Conservation (phyloP, 64 coral and sea anemone genomes). For the Exaiptasia diaphana region DNA sequence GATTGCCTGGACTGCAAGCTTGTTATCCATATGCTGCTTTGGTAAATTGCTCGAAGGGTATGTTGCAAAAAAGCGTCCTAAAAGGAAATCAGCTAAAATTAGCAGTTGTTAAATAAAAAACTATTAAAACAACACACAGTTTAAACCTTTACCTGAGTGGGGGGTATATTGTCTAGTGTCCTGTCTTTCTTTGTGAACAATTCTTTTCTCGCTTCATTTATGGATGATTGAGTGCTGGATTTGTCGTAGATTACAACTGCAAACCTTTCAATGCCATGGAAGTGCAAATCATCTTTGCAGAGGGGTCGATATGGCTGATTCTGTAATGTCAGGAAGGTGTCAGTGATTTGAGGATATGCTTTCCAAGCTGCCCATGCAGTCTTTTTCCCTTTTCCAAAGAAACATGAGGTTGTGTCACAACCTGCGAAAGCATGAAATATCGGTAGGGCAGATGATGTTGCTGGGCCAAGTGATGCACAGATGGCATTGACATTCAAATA, state of each 20-base stretch:
- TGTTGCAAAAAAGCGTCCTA: not conserved
- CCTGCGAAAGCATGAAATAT: slow-evolving; percentile 26
- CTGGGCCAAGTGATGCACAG: slow-evolving; percentile 1
- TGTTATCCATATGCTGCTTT: slow-evolving; percentile 30
- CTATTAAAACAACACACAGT: not conserved
- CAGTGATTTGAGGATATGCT: slow-evolving; percentile 10
- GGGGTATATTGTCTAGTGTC: slow-evolving; percentile 25
- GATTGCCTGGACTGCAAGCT: not conserved
- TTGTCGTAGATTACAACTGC: slow-evolving; percentile 26
- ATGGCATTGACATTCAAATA: slow-evolving; percentile 17
- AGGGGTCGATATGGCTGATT: not conserved
- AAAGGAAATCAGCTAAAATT: slow-evolving; percentile 6
- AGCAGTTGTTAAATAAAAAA: not conserved
- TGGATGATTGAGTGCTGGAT: not conserved
- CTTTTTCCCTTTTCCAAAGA: slow-evolving; percentile 25
- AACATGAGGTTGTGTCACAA: slow-evolving; percentile 25
- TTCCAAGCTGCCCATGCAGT: slow-evolving; percentile 1
- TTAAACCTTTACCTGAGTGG: slow-evolving; percentile 22
- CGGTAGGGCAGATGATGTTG: slow-evolving; percentile 17
- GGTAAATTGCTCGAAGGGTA: slow-evolving; percentile 26
- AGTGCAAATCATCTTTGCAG: slow-evolving; percentile 15
- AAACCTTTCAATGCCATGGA: slow-evolving; percentile 7
- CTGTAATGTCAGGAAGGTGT: not conserved
- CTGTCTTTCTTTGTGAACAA: slow-evolving; percentile 39
- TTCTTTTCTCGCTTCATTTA: slow-evolving; percentile 19